Base-by-base conservation (phyloP, 2,888 invertebrate genomes). In the Hirtodrosophila trivittata region DNA sequence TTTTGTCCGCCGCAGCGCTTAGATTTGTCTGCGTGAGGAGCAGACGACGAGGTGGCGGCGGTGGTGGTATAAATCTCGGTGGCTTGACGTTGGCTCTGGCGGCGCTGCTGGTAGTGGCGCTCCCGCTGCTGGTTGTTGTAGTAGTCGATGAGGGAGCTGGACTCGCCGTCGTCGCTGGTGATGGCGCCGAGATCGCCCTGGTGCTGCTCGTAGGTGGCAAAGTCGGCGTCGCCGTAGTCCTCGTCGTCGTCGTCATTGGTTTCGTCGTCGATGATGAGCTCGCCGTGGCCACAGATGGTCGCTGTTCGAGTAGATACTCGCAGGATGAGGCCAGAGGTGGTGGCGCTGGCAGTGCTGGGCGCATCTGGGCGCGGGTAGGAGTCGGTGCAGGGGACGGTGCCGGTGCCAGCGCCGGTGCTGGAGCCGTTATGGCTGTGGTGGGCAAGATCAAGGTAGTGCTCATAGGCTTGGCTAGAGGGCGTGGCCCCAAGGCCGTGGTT, bases 51-150 rank as follows among this genome's bases (percentile, higher is more conserved):
- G 90, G 89, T 41, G 90, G 90, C 73, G 90, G 90, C 32, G 90
- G 90, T 57, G 90, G 90, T 45, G 89, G 89, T 32, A 86, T 75
- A 76, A 88, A 88, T 77, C 77, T 89, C 87, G 89, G 83, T 73
- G 85, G 87, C 74, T 77, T 86, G 76, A 65, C 78, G 72, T 42
- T 75, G 80, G 54, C 83, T 77, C 57, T 84, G 77, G 42, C 78
- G 69, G 39, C 86, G 84, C 16, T 77, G 83, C 39, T 86, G 78
- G 39, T 89, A 90, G 92, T 90, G 93, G 89, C 91, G 93, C 91
- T 92, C 93, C 91, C 91, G 92, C 91, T 89, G 90, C 72, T 90
- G 89, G 59, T 90, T 91, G 92, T 93, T 91, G 92, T 93, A 92
- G 92, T 92, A 92, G 90, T 93, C 91, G 92, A 92, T 73, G 75